Percentiles rank a stretch among this genome's conserved stretches.
These are phyloP conservation scores for Craniophora ligustri DNA, from an alignment of 2,888 invertebrate species.

Conservation along the genomic window DNA sequence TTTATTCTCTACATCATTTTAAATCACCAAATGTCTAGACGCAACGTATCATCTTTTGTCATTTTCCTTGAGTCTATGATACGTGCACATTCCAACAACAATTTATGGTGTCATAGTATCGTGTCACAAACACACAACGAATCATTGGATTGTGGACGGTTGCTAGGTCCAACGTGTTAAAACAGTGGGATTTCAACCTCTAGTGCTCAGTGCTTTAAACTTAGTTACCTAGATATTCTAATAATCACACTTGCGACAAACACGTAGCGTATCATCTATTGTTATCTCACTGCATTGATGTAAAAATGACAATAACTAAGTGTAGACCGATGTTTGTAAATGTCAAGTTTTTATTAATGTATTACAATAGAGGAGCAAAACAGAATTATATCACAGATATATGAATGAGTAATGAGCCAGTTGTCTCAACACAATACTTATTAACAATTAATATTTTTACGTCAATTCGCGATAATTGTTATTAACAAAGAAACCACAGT, in stretches of 20 bases:
- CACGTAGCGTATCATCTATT: background rate
- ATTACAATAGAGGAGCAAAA: background rate
- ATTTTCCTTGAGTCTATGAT: too few species aligned
- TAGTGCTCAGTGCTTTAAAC: too few species aligned
- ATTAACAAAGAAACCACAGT: conserved; percentile 44
- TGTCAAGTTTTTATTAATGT: background rate
- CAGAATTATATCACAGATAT: conserved; percentile 5
- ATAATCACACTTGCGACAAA: background rate
- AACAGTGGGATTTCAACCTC: too few species aligned
- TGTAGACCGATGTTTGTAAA: background rate
- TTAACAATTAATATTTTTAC: conserved; percentile 45
- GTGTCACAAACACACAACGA: too few species aligned
- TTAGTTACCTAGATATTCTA: background rate
- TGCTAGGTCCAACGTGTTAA: too few species aligned
- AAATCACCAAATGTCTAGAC: too few species aligned
- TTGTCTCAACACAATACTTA: conserved; percentile 42
- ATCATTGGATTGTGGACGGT: too few species aligned
- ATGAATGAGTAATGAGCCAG: conserved; percentile 29
- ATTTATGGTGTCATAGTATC: too few species aligned
- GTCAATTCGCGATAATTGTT: conserved; percentile 43
- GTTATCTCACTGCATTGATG: background rate
- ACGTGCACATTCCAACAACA: too few species aligned
- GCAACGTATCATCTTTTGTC: too few species aligned
- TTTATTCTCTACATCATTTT: too few species aligned
- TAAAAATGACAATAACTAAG: background rate